Conservation (phyloP, 2,797 vertebrate species). For the Microhierax caerulescens region DNA sequence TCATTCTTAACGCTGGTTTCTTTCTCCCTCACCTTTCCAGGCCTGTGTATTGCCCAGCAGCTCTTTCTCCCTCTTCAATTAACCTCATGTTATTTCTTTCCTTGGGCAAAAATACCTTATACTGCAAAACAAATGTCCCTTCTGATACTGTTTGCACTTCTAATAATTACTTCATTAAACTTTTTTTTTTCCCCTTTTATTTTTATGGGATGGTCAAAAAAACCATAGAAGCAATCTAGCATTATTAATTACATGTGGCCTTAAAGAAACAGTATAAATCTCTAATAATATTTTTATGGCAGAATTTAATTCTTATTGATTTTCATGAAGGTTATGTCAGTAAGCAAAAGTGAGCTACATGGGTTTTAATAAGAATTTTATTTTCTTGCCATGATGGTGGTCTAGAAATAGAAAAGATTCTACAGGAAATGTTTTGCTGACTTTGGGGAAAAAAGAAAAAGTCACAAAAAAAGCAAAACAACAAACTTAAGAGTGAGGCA, state of each 20-base stretch:
- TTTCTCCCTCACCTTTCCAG: neutral
- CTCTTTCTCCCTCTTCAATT: slow-evolving; percentile 27
- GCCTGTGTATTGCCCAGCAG: neutral
- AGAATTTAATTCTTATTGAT: slow-evolving; percentile 51
- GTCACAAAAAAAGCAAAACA: neutral
- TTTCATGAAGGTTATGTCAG: neutral
- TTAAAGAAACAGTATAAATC: slow-evolving; percentile 36
- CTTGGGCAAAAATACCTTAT: slow-evolving; percentile 7
- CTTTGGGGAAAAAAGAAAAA: neutral
- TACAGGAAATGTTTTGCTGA: neutral
- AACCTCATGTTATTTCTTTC: slow-evolving; percentile 40
- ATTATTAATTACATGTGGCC: slow-evolving; percentile 40
- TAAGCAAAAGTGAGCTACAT: slow-evolving; percentile 1
- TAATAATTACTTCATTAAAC: slow-evolving; percentile 29
- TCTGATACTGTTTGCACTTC: neutral
- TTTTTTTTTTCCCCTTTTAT: neutral
- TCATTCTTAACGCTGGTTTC: neutral
- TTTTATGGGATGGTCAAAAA: neutral
- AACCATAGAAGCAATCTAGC: neutral
- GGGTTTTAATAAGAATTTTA: slow-evolving; percentile 11
- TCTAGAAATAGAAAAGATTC: neutral
- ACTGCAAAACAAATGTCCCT: neutral
- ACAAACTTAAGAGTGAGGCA: neutral
- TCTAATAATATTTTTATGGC: slow-evolving; percentile 57
- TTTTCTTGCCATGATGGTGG: neutral